Evolutionary conservation across 2,113 vertebrate genomes (phyloP).

Genomic region (Amblyornis subalaris): DNA sequence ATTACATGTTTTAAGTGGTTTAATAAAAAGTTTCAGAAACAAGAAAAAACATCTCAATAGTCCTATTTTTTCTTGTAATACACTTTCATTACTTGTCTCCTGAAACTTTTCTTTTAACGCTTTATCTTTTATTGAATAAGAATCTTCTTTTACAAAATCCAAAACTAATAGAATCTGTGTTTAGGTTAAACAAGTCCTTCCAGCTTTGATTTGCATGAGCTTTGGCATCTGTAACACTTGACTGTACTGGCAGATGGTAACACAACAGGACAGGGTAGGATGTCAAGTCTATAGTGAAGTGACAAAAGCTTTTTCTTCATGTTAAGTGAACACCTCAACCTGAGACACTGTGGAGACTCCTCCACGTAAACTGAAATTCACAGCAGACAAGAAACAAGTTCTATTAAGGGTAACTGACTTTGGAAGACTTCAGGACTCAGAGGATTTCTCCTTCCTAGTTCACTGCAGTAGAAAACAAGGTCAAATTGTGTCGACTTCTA

Average conservation of each 20-base stretch:
- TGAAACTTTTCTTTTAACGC: background rate
- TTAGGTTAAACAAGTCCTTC: background rate
- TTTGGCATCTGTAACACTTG: background rate
- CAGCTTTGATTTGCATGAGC: background rate
- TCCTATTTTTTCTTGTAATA: background rate
- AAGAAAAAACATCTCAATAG: background rate
- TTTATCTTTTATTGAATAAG: background rate
- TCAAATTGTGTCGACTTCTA: background rate
- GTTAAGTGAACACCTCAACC: background rate
- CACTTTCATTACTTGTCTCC: background rate
- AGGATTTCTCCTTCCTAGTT: background rate
- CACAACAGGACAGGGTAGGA: background rate
- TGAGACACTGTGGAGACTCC: background rate
- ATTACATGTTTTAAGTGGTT: background rate
- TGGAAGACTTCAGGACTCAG: background rate
- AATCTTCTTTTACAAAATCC: background rate
- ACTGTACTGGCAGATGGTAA: background rate
- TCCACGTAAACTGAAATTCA: background rate
- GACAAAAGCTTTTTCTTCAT: background rate
- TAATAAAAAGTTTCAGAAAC: background rate
- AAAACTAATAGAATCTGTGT: background rate
- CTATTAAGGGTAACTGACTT: background rate
- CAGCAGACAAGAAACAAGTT: background rate
- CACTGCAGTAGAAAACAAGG: background rate
- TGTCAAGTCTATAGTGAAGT: background rate